Conservation (phyloP, 2,797 vertebrate genomes). For the Ceyx erithaca region DNA sequence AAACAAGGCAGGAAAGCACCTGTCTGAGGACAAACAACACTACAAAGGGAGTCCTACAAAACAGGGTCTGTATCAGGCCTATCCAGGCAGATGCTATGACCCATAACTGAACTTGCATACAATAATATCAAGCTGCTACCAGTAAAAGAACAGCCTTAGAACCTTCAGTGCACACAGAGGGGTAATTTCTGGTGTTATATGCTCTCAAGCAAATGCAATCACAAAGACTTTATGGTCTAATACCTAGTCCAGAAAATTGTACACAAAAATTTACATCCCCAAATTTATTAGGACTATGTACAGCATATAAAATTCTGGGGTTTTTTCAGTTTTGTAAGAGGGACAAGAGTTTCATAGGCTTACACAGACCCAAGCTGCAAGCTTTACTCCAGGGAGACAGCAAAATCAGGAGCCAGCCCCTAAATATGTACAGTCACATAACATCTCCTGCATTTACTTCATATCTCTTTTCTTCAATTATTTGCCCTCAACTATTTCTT, state of each 20-base stretch:
- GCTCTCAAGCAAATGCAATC: neutral
- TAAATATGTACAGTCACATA: fast-evolving
- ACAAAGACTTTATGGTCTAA: neutral
- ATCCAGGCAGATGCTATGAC: neutral
- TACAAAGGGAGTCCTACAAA: neutral
- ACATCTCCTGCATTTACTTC: neutral
- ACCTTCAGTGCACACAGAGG: neutral
- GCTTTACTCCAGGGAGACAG: neutral
- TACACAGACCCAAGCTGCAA: neutral
- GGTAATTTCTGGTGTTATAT: neutral
- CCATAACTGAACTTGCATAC: neutral
- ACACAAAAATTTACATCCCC: neutral
- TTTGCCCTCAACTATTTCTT: neutral
- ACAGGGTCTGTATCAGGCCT: neutral
- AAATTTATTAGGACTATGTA: neutral
- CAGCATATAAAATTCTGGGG: neutral
- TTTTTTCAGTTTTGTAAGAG: neutral
- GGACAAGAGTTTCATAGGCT: neutral
- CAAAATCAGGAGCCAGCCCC: neutral
- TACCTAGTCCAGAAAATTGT: neutral
- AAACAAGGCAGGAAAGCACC: neutral
- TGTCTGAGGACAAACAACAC: neutral
- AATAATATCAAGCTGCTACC: neutral
- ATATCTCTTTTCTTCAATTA: neutral
- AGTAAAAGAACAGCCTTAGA: neutral